These are phyloP conservation scores for Helicoverpa zea DNA, from an alignment of 1,140 invertebrate genomes.

Conservation along the genomic window DNA sequence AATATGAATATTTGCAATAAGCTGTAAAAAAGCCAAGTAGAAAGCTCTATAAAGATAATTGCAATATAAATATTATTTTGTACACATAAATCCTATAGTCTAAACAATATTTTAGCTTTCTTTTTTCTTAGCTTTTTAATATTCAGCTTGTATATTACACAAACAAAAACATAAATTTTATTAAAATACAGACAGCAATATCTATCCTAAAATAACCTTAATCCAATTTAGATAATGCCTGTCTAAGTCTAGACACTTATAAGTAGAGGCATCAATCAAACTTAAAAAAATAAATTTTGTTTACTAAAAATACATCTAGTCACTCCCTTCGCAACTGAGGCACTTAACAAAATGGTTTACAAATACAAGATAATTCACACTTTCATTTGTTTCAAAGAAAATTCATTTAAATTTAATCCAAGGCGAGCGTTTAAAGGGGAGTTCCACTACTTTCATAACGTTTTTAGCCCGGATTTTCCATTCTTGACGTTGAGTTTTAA, in stretches of 20 bases:
- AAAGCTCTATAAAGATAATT: too few species aligned
- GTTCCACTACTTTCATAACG: conserved; percentile 28
- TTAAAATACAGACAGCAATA: background rate
- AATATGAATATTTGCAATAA: too few species aligned
- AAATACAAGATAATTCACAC: conserved; percentile 4
- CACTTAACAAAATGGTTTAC: background rate
- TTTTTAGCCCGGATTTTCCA: conserved; percentile 35
- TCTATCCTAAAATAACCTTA: too few species aligned
- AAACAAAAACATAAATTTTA: background rate
- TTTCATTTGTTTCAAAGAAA: conserved; percentile 3
- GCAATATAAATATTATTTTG: too few species aligned
- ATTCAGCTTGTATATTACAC: too few species aligned
- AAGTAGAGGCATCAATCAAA: conserved; percentile 7
- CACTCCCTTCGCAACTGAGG: background rate
- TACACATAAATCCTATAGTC: too few species aligned
- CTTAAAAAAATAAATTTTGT: background rate
- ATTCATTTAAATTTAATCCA: conserved; percentile 27
- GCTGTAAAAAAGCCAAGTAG: too few species aligned
- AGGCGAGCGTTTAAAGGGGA: conserved; percentile 23
- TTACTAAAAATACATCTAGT: background rate
- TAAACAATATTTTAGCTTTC: too few species aligned
- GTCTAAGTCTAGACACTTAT: conserved; percentile 6
- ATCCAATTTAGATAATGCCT: conserved; percentile 16
- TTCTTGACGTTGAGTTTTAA: conserved; percentile 37
- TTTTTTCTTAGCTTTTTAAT: too few species aligned